phyloP scores from a whole-genome alignment of 2,113 vertebrate species.

The Camelus dromedarius region DNA sequence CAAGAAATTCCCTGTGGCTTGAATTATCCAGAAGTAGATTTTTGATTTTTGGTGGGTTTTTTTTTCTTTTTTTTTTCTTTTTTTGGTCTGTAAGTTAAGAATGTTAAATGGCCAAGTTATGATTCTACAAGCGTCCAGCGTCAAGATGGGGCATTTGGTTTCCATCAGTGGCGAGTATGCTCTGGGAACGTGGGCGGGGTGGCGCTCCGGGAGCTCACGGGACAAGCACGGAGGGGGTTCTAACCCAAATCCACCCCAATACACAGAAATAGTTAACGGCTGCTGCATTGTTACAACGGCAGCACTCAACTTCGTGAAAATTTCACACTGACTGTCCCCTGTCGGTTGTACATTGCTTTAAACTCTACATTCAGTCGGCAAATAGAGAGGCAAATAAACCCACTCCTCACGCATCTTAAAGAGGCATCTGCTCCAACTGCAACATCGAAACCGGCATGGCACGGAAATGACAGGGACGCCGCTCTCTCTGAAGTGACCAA shows the following conservation, averaged over 20 bases:
- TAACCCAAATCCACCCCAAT: no score
- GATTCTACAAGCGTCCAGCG: no score
- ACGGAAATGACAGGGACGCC: fast-evolving
- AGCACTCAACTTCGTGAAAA: no score
- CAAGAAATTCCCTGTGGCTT: not conserved
- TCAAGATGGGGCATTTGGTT: fast-evolving
- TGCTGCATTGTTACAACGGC: fast-evolving
- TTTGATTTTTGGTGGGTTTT: no score
- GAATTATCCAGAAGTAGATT: no score
- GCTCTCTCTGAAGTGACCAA: fast-evolving
- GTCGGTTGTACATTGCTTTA: fast-evolving
- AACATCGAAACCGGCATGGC: not conserved
- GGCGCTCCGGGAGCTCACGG: fast-evolving
- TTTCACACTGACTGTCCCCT: not conserved
- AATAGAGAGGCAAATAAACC: fast-evolving
- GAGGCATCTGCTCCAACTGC: not conserved
- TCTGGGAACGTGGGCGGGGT: not conserved
- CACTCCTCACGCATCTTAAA: no score
- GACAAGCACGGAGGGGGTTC: fast-evolving
- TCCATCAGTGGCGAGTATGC: fast-evolving
- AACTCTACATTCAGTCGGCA: not conserved
- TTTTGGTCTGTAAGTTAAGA: not conserved
- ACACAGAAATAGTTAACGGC: fast-evolving
- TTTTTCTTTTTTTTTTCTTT: no score
- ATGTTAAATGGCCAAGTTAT: not conserved